phyloP scores from a whole-genome alignment of 2,888 invertebrate genomes.

The Dendrolimus houi region DNA sequence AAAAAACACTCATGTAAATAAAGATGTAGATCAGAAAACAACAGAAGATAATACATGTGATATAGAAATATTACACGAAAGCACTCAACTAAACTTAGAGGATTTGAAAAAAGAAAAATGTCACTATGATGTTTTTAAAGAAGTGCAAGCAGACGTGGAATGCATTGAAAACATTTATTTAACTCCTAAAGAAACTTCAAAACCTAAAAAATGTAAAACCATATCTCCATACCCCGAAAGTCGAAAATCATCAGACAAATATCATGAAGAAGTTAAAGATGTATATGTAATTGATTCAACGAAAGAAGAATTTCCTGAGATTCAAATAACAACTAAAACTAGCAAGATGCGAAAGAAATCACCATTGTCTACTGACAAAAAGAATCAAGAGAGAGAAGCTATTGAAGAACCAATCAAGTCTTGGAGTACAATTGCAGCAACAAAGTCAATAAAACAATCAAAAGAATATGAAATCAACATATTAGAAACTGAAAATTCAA shows the following conservation, averaged over 20 bases:
- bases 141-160: slow-evolving; percentile 15
- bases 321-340: slow-evolving; percentile 60
- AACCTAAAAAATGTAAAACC: slow-evolving; percentile 49
- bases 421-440: slow-evolving; percentile 74
- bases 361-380: slow-evolving; percentile 36
- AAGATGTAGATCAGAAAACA: neutral
- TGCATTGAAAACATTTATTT: slow-evolving; percentile 21
- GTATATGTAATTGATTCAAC: slow-evolving; percentile 63
- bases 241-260: slow-evolving; percentile 37
- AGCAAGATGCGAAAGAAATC: slow-evolving; percentile 52
- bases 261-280: slow-evolving; percentile 46
- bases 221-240: slow-evolving; percentile 41
- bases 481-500: slow-evolving; percentile 12
- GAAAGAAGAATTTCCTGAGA: slow-evolving; percentile 65
- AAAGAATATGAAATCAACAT: slow-evolving; percentile 17
- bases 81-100: slow-evolving; percentile 14
- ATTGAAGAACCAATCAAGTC: slow-evolving; percentile 54
- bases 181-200: slow-evolving; percentile 31
- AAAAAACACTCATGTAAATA: neutral
- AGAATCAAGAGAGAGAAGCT: slow-evolving; percentile 22
- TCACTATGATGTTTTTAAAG: slow-evolving; percentile 17
- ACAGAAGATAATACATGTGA: slow-evolving; percentile 13
- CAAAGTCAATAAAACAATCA: slow-evolving; percentile 24
- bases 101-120: slow-evolving; percentile 15
- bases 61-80: slow-evolving; percentile 20